These are phyloP conservation scores for Monomorium pharaonis DNA, from an alignment of 1,140 invertebrate genomes.

Conservation along the genomic window DNA sequence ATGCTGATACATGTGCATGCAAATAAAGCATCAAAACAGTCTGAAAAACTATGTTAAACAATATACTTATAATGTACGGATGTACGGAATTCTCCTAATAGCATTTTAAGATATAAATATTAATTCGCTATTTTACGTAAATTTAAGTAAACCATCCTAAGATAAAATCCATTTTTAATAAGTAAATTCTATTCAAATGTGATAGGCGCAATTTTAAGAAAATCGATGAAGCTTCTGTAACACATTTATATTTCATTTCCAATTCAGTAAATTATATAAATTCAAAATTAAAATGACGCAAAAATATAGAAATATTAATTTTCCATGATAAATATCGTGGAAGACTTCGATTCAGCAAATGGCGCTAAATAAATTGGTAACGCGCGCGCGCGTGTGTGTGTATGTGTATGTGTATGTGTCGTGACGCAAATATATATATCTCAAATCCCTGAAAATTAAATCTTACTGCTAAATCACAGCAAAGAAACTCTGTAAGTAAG, in stretches of 20 bases:
- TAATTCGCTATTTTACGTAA: not conserved
- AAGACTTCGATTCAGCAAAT: slow-evolving; percentile 4
- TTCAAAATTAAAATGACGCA: not conserved
- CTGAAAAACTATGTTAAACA: slow-evolving; percentile 7
- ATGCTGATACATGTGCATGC: slow-evolving; percentile 35
- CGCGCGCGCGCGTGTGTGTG: too few species aligned
- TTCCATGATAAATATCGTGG: not conserved
- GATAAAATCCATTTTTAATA: not conserved
- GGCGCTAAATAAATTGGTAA: not conserved
- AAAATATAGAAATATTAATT: slow-evolving; percentile 7
- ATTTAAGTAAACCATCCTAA: not conserved
- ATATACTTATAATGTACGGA: slow-evolving; percentile 5
- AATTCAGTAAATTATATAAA: not conserved
- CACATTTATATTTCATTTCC: not conserved
- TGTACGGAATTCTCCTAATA: not conserved
- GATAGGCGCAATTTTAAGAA: not conserved
- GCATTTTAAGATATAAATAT: not conserved
- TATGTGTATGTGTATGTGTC: too few species aligned
- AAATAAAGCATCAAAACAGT: slow-evolving; percentile 19
- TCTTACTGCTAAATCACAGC: slow-evolving; percentile 43
- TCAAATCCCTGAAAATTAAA: slow-evolving; percentile 21
- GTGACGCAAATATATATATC: not conserved
- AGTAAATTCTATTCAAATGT: slow-evolving; percentile 5
- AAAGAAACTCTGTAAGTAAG: not conserved
- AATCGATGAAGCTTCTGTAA: slow-evolving; percentile 9